A percentile compares a stretch with the other conserved stretches of the same genome.
phyloP scores from a whole-genome alignment of 2,888 invertebrate genomes.

The Aleiodes alternator region DNA sequence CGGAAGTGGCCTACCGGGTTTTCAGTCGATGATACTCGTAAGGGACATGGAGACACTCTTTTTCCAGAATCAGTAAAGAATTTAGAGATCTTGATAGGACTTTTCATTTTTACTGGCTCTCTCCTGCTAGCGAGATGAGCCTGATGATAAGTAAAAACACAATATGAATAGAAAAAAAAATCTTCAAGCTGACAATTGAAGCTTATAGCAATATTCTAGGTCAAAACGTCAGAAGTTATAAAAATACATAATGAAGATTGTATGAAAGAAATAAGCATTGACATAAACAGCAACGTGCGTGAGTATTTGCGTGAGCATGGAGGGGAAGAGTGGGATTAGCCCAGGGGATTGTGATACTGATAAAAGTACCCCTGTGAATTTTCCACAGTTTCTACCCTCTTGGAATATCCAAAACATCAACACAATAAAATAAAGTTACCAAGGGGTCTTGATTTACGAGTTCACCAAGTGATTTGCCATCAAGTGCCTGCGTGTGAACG shows the following conservation, averaged over 20 bases:
- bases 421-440: constrained; percentile 33
- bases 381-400: constrained; percentile 20
- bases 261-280: background rate
- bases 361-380: constrained; percentile 26
- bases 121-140: background rate
- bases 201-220: background rate
- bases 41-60: constrained; percentile 30
- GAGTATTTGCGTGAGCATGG: background rate
- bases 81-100: constrained; percentile 4
- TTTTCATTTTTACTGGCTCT: background rate
- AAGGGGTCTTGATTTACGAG: constrained; percentile 36
- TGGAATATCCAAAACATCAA: constrained; percentile 21
- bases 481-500: constrained; percentile 10
- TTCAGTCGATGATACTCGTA: constrained; percentile 35
- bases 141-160: background rate
- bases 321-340: constrained; percentile 8
- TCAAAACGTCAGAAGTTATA: constrained; percentile 8
- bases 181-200: background rate
- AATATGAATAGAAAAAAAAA: background rate
- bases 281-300: constrained; percentile 19
- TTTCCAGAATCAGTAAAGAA: constrained; percentile 16
- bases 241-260: background rate
- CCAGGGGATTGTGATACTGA: constrained; percentile 27
- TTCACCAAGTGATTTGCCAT: constrained; percentile 21
- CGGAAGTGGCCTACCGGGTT: constrained; percentile 49